Evolutionary conservation across 2,797 vertebrate species (phyloP).

Genomic region (Brotogeris chrysoptera): DNA sequence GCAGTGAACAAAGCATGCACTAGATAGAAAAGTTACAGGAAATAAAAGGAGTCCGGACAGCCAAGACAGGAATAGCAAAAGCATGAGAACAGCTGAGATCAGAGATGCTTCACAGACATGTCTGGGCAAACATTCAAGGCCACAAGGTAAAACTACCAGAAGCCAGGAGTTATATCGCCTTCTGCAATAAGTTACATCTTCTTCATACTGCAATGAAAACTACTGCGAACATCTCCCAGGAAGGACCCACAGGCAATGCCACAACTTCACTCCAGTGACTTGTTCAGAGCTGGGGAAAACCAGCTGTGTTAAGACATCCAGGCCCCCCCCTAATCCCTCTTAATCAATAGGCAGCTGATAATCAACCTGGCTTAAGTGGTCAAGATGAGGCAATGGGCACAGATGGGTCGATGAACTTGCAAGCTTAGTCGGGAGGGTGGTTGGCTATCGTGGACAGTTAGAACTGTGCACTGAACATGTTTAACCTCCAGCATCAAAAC

Average conservation of each 20-base stretch:
- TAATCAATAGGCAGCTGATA: not conserved
- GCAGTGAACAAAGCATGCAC: not conserved
- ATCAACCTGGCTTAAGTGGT: conserved; percentile 1
- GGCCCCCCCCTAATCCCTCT: not conserved
- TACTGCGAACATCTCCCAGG: not conserved
- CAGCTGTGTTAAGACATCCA: not conserved
- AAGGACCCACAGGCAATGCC: not conserved
- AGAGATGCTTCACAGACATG: not conserved
- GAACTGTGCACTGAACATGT: accelerated
- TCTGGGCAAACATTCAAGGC: conserved; percentile 5
- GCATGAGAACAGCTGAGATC: conserved; percentile 1
- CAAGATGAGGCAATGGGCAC: not conserved
- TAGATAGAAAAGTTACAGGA: conserved; percentile 17
- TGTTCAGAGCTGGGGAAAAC: not conserved
- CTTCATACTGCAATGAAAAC: not conserved
- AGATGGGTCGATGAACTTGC: not conserved
- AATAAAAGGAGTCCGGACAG: not conserved
- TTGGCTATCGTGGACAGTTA: accelerated
- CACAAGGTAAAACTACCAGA: not conserved
- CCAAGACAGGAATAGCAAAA: not conserved
- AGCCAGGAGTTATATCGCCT: not conserved
- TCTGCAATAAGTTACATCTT: not conserved
- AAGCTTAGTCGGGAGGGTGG: not conserved
- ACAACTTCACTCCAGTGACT: not conserved
- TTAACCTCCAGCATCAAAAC: not conserved